phyloP scores from a whole-genome alignment of 2,888 invertebrate genomes.

The Agrotis segetum region DNA sequence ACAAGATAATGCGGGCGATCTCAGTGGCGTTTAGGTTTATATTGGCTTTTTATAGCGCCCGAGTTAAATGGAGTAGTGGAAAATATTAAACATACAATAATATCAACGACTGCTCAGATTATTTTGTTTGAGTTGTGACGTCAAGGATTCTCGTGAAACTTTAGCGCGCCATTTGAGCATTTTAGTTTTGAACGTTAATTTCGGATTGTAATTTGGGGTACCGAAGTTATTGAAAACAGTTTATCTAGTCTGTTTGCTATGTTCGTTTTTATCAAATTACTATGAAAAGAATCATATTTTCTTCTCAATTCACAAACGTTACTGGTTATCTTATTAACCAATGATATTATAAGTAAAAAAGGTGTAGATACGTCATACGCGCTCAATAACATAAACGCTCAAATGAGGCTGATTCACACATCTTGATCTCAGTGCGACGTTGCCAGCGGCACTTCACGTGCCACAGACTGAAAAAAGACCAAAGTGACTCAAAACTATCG shows the following conservation, averaged over 20 bases:
- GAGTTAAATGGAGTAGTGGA: conserved; percentile 75
- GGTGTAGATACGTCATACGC: too few relatives aligned
- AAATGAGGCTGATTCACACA: too few relatives aligned
- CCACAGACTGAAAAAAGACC: too few relatives aligned
- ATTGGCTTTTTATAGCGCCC: conserved; percentile 88
- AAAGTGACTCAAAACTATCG: too few relatives aligned
- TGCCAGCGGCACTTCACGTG: too few relatives aligned
- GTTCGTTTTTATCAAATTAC: too few relatives aligned
- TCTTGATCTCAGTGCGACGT: too few relatives aligned
- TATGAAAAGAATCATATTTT: too few relatives aligned
- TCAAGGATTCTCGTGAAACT: conserved; percentile 57
- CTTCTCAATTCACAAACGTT: too few relatives aligned
- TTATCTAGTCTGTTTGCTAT: background rate
- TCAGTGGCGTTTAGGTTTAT: conserved; percentile 89
- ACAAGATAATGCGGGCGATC: conserved; percentile 91
- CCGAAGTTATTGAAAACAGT: background rate
- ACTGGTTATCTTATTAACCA: too few relatives aligned
- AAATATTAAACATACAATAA: conserved; percentile 80
- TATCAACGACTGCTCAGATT: conserved; percentile 75
- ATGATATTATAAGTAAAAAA: too few relatives aligned
- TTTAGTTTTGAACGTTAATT: conserved; percentile 12
- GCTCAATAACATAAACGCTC: too few relatives aligned
- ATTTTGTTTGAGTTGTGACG: conserved; percentile 75
- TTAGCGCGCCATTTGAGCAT: conserved; percentile 53
- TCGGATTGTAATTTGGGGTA: conserved; percentile 9